These are phyloP conservation scores for Pristis pectinata DNA, from an alignment of 2,797 vertebrate genomes.

Conservation along the genomic window DNA sequence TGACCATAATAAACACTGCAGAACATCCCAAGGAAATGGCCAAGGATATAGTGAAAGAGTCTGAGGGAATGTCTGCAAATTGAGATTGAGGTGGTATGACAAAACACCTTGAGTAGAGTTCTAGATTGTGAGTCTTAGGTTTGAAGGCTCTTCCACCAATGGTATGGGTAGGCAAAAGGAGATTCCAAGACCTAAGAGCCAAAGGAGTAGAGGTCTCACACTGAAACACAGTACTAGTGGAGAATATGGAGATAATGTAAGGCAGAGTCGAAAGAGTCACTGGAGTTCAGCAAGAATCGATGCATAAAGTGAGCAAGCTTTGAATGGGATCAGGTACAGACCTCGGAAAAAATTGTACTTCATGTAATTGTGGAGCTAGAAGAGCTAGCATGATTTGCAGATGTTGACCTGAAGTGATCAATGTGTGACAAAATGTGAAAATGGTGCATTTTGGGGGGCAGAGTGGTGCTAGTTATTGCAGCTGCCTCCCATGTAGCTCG, in stretches of 20 bases:
- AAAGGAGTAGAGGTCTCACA: not conserved
- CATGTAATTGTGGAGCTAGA: not conserved
- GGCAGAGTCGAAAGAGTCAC: not conserved
- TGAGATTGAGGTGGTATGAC: not conserved
- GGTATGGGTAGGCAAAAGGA: not conserved
- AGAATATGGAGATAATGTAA: not conserved
- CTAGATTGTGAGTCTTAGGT: not conserved
- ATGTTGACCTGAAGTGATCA: not conserved
- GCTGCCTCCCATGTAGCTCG: too few relatives aligned
- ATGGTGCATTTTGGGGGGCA: not conserved
- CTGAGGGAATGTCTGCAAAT: not conserved
- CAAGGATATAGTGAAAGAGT: not conserved
- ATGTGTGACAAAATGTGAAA: not conserved
- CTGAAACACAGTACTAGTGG: not conserved
- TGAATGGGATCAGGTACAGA: not conserved
- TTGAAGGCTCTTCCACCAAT: not conserved
- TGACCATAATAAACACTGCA: not conserved
- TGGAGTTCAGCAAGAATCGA: not conserved
- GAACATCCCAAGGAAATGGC: not conserved
- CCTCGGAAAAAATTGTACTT: not conserved
- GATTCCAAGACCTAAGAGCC: not conserved
- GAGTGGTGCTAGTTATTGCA: too few relatives aligned
- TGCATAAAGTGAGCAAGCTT: not conserved
- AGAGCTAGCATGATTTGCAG: not conserved
- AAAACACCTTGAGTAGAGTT: not conserved